phyloP scores from a whole-genome alignment of 2,888 invertebrate genomes.

The Rhopalosiphum nymphaeae region DNA sequence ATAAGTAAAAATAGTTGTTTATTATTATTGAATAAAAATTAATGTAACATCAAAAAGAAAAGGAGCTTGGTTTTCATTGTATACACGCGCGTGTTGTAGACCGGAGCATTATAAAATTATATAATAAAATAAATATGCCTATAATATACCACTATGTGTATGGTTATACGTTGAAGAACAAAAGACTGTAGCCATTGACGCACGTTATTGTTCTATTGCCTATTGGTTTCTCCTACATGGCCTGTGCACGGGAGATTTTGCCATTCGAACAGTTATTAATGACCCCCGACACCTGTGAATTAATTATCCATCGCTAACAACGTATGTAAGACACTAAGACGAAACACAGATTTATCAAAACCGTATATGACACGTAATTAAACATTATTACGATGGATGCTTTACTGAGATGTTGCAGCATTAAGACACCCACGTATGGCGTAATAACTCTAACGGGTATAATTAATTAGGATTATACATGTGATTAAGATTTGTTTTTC shows the following conservation, averaged over 20 bases:
- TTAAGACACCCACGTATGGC: constrained; percentile 28
- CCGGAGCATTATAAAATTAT: background rate
- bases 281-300: constrained; percentile 50
- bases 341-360: constrained; percentile 51
- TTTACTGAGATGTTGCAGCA: background rate
- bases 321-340: background rate
- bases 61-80: background rate
- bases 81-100: background rate
- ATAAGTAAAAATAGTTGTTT: background rate
- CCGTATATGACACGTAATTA: constrained; percentile 47
- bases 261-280: constrained; percentile 41
- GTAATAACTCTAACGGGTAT: constrained; percentile 32
- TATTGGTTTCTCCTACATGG: background rate
- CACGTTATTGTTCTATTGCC: constrained; percentile 12
- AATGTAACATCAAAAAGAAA: background rate
- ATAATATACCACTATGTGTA: background rate
- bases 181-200: constrained; percentile 10
- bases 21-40: background rate
- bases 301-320: constrained; percentile 47
- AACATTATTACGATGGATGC: constrained; percentile 32
- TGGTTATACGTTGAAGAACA: background rate
- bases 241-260: background rate
- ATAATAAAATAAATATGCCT: background rate
- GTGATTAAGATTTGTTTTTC: constrained; percentile 13
- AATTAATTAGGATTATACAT: constrained; percentile 47